Evolutionary conservation across 2,797 vertebrate genomes (phyloP).

Genomic region (Trachurus trachurus): DNA sequence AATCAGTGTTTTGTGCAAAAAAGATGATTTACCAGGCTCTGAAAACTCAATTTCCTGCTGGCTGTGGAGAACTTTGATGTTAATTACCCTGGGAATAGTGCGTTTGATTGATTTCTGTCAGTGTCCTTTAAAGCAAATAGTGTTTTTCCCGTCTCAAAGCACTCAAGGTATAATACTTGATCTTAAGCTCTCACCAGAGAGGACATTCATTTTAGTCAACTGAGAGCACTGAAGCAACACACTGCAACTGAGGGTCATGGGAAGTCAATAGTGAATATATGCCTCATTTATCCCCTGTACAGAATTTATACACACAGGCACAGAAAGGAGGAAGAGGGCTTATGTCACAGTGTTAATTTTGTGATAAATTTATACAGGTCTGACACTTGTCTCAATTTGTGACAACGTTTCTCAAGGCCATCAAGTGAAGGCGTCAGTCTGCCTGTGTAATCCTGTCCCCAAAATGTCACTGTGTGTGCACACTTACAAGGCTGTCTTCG

Average conservation of each 20-base stretch:
- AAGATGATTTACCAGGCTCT: slow-evolving; percentile 22
- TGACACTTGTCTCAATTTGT: slow-evolving; percentile 72
- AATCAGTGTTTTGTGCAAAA: not conserved
- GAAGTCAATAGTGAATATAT: slow-evolving; percentile 57
- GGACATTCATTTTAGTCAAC: slow-evolving; percentile 60
- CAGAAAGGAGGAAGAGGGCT: slow-evolving; percentile 41
- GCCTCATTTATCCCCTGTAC: slow-evolving; percentile 73
- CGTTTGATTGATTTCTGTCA: slow-evolving; percentile 38
- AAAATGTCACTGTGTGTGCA: slow-evolving; percentile 71
- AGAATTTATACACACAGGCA: slow-evolving; percentile 44
- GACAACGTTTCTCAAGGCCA: slow-evolving; percentile 70
- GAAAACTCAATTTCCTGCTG: slow-evolving; percentile 8
- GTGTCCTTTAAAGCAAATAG: slow-evolving; percentile 41
- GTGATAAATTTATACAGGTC: slow-evolving; percentile 61
- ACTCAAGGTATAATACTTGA: slow-evolving; percentile 36
- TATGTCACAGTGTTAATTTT: slow-evolving; percentile 64
- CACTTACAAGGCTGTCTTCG: slow-evolving; percentile 49
- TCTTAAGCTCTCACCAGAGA: slow-evolving; percentile 28
- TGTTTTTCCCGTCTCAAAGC: slow-evolving; percentile 10
- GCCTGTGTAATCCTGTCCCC: slow-evolving; percentile 62
- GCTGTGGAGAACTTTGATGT: not conserved
- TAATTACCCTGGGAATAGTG: not conserved
- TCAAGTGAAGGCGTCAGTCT: slow-evolving; percentile 57
- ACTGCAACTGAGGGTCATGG: slow-evolving; percentile 54
- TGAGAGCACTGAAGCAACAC: slow-evolving; percentile 35